Conservation (phyloP, 2,888 invertebrate genomes). For the Hirtodrosophila duncani region DNA sequence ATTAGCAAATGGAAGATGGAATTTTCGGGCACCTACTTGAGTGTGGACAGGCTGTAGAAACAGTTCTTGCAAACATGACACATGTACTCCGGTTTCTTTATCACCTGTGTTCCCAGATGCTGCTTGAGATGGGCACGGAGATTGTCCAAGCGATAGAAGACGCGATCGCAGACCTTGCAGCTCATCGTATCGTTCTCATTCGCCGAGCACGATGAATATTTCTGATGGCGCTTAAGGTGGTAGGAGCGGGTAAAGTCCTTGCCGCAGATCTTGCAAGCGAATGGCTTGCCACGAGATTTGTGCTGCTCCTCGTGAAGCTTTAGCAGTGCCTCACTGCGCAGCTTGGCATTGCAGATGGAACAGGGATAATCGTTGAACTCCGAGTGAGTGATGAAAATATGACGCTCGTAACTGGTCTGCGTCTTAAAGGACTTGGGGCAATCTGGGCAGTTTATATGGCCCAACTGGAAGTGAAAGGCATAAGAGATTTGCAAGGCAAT, state of each 20-base stretch:
- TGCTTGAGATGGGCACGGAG: constrained; percentile 84
- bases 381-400: constrained; percentile 85
- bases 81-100: constrained; percentile 80
- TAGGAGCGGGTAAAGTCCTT: constrained; percentile 87
- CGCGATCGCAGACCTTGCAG: constrained; percentile 78
- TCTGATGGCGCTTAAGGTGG: constrained; percentile 82
- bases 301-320: constrained; percentile 84
- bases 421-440: constrained; percentile 88
- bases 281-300: constrained; percentile 81
- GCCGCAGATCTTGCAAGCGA: constrained; percentile 84
- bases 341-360: constrained; percentile 83
- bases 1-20: neutral
- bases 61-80: constrained; percentile 84
- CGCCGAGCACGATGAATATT: constrained; percentile 75
- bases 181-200: constrained; percentile 69
- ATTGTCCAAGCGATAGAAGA: constrained; percentile 82
- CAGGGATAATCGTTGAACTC: constrained; percentile 83
- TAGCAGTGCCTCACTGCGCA: constrained; percentile 82
- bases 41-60: constrained; percentile 82
- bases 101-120: constrained; percentile 82
- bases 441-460: constrained; percentile 79
- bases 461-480: constrained; percentile 58
- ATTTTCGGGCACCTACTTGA: constrained; percentile 78
- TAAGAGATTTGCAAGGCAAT: too few species aligned
- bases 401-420: constrained; percentile 83